Base-by-base conservation (phyloP, 2,888 invertebrate species). In the Trilocha varians region DNA sequence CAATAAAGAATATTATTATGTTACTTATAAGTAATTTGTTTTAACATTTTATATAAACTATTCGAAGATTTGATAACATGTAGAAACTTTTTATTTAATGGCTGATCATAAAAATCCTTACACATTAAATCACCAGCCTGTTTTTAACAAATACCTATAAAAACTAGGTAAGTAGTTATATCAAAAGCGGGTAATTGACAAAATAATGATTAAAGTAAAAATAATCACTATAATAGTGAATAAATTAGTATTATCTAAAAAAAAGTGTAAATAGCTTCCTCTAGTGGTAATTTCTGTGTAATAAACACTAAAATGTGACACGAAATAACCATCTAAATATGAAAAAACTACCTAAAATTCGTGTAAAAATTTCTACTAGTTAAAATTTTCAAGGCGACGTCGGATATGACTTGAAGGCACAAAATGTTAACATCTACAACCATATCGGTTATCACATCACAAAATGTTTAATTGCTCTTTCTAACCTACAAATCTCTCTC, bases 341-440 rank as follows among this genome's bases (percentile, higher is more conserved):
- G 54, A 60, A 58, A 62, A 63, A 65, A 65, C 61, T 67, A 64
- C 63, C 70, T 64, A 70, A 71, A 68, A 65, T 35, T 39, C 65
- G 57, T 55, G 67, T 64, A 48, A 62, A 49, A 64, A 54, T 59
- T 58, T 62, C 62, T 67, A 70, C 63, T 59, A 69, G 62, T 65
- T 70, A 63, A 70, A 70, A 65, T 56, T 62, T 60, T 64, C 70
- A 83, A 83, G 82, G 80, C 82, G 78, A 66, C 71, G 73, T 82
- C 70, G 62, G 82, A 83, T 80, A 80, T 84, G 83, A 83, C 77
- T 76, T 62, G 70, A 84, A 85, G 84, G 84, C 84, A 84, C 83
- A 73, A 75, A 74, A 63, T 63, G 61, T 68, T 66, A 65, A 71
- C 57, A 63, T 64, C 60, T 62, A 58, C 59, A 65, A 59, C 64